Evolutionary conservation across 2,888 invertebrate species (phyloP).

Genomic region (Pyrocoelia pectoralis): DNA sequence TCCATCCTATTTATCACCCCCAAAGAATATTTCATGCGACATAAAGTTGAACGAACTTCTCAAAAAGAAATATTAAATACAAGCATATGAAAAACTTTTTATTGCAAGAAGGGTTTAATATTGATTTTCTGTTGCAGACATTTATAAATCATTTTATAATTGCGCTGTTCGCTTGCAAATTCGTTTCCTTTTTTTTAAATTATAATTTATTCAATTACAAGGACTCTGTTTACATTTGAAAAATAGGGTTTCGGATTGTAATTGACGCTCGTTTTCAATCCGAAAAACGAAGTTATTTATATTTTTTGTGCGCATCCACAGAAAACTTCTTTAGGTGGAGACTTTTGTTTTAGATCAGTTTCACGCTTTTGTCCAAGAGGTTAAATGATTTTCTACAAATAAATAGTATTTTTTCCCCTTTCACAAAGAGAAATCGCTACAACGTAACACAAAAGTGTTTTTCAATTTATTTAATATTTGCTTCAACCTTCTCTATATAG

Average conservation of each 20-base stretch:
- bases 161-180: background rate
- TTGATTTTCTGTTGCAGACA: background rate
- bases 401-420: background rate
- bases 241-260: background rate
- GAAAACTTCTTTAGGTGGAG: background rate
- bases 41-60: too few relatives aligned
- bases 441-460: constrained; percentile 18
- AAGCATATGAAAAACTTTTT: too few relatives aligned
- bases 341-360: background rate
- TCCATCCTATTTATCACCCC: too few relatives aligned
- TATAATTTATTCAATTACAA: background rate
- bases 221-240: background rate
- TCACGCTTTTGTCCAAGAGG: too few relatives aligned
- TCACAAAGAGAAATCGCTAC: background rate
- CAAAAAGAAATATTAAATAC: too few relatives aligned
- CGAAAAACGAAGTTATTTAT: background rate
- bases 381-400: background rate
- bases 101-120: background rate
- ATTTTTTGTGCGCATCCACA: background rate
- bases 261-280: background rate
- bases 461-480: constrained; percentile 39
- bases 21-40: too few relatives aligned
- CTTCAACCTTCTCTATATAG: constrained; percentile 22
- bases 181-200: background rate
- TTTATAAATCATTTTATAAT: constrained; percentile 1